A percentile compares a stretch with the other conserved stretches of the same genome.
These are phyloP conservation scores for Laothoe populi DNA, from an alignment of 2,888 invertebrate species.

Conservation along the genomic window DNA sequence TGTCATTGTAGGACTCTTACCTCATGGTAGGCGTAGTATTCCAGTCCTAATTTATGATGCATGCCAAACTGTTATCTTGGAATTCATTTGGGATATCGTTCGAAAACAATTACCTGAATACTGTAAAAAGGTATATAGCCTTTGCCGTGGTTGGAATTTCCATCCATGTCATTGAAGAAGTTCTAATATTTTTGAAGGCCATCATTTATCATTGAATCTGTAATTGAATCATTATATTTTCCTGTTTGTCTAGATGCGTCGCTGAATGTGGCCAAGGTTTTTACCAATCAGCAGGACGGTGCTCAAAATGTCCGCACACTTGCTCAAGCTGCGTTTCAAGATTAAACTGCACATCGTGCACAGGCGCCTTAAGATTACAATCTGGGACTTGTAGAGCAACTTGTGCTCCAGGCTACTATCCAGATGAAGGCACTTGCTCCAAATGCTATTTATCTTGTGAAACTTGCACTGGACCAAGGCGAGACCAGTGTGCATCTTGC, in stretches of 20 bases:
- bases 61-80: too few species aligned
- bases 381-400: conserved; percentile 92
- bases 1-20: too few species aligned
- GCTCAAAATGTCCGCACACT: conserved; percentile 91
- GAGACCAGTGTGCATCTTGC: conserved; percentile 94
- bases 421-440: conserved; percentile 92
- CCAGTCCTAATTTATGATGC: too few species aligned
- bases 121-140: too few species aligned
- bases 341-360: conserved; percentile 92
- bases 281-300: conserved; percentile 89
- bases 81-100: too few species aligned
- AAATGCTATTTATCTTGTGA: conserved; percentile 94
- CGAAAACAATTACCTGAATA: too few species aligned
- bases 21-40: too few species aligned
- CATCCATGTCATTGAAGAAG: too few species aligned
- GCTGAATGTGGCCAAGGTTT: conserved; percentile 91
- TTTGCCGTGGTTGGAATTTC: too few species aligned
- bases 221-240: neutral
- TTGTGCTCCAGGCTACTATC: conserved; percentile 93
- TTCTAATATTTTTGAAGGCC: too few species aligned
- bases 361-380: conserved; percentile 90
- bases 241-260: conserved; percentile 84
- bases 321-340: conserved; percentile 91
- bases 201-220: neutral
- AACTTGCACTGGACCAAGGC: conserved; percentile 92